Percentiles rank a stretch among this genome's conserved stretches.
These are phyloP conservation scores for Spilogale gracilis DNA, from an alignment of 2,113 vertebrate species.

Conservation along the genomic window DNA sequence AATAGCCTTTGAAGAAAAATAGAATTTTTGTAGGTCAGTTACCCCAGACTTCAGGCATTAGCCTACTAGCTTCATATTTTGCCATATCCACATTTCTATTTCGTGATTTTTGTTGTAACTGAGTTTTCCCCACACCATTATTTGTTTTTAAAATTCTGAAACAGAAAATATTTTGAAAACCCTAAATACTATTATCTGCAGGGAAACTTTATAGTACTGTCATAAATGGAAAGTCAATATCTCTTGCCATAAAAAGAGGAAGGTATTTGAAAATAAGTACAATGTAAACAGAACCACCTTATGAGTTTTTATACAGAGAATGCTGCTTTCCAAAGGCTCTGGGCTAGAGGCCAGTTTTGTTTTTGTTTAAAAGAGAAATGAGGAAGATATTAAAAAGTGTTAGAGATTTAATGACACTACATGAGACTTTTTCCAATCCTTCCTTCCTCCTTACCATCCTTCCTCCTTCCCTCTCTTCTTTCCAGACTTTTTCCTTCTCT, in stretches of 20 bases:
- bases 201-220: not conserved
- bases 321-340: not conserved
- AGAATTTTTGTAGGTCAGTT: not conserved
- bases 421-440: not conserved
- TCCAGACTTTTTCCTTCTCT: not conserved
- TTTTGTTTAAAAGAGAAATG: slow-evolving; percentile 40
- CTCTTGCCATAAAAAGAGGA: not conserved
- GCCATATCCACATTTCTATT: not conserved
- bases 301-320: not conserved
- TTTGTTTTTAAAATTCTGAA: not conserved
- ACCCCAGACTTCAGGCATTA: not conserved
- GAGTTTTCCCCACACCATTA: not conserved
- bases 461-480: not conserved
- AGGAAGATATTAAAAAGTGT: not conserved
- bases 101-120: not conserved
- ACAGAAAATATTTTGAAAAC: not conserved
- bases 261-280: slow-evolving; percentile 42
- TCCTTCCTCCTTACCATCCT: not conserved
- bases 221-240: slow-evolving; percentile 17
- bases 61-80: not conserved
- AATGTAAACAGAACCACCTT: not conserved
- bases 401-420: not conserved
- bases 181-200: slow-evolving; percentile 14
- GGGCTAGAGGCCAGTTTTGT: not conserved
- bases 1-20: not conserved